These are phyloP conservation scores for Elephas maximus DNA, from an alignment of 2,113 vertebrate species.

Conservation along the genomic window DNA sequence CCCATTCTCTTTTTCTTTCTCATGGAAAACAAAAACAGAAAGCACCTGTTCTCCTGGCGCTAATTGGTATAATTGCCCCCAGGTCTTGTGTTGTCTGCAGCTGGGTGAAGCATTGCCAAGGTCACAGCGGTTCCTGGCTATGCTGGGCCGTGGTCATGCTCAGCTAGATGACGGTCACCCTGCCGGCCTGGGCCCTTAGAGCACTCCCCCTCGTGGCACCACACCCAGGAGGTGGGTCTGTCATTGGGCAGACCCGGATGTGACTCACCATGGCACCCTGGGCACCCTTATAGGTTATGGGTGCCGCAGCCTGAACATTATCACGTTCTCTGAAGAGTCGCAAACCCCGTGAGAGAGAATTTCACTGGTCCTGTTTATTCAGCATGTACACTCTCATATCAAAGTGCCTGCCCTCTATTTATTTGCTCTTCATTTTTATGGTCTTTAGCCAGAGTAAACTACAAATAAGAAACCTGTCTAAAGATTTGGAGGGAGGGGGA, in stretches of 20 bases:
- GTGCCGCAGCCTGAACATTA: neutral
- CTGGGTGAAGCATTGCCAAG: neutral
- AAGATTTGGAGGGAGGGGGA: slow-evolving; percentile 42
- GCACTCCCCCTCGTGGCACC: neutral
- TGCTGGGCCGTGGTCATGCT: neutral
- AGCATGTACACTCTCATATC: slow-evolving; percentile 70
- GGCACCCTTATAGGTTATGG: neutral
- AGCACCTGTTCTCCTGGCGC: neutral
- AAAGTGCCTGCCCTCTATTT: slow-evolving; percentile 63
- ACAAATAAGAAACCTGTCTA: slow-evolving; percentile 75
- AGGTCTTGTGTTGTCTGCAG: slow-evolving; percentile 66
- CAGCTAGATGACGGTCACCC: neutral
- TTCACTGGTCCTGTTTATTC: slow-evolving; percentile 70
- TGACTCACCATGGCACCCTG: slow-evolving; percentile 3
- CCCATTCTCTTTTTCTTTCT: neutral
- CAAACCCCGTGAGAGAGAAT: slow-evolving; percentile 76
- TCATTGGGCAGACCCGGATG: neutral
- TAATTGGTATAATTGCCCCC: slow-evolving; percentile 35
- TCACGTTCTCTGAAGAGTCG: slow-evolving; percentile 55
- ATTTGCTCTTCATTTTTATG: slow-evolving; percentile 73
- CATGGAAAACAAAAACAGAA: slow-evolving; percentile 25
- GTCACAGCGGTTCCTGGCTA: neutral
- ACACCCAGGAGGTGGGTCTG: accelerated
- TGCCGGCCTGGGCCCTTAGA: neutral
- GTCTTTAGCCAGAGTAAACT: slow-evolving; percentile 77